Evolutionary conservation across 2,797 vertebrate species (phyloP), one percentile per base, ranked within the genome.

Genomic region (Manis pentadactyla): DNA sequence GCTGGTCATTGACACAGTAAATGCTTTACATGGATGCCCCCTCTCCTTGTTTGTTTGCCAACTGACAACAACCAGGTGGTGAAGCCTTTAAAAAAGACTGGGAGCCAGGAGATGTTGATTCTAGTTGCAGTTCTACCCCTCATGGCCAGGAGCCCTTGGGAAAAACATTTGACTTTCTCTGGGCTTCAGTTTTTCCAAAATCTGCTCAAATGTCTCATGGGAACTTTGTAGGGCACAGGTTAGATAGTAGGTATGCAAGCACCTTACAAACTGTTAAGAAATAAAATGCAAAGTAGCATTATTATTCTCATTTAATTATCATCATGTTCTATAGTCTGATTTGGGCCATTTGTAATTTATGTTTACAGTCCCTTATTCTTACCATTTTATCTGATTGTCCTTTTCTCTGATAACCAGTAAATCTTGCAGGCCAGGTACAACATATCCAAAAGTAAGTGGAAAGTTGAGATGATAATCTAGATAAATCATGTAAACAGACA

Each of bases 351-450:
- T 81, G 71, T 63, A 85, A 46, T 89, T 84, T 85, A 17, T 75
- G 57, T 37, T 77, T 77, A 51, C 2, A 78, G 64, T 87, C 74
- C 42, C 51, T 84, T 25, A 77, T n/a, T 29, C 18, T 55, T 68
- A 49, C 71, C 39, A 37, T 89, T 92, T 68, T 74, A 94, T 73
- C 79, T 61, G 55, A 77, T 49, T 55, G 25, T 83, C 85, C 39
- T 82, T 95, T 88, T 89, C n/a, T 90, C 39, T 71, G 79, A 59
- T 68, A 69, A 53, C 23, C 68, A 75, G 74, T 79, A 53, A 75
- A 63, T 90, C 5, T 0, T n/a, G 53, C 74, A 66, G 53, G 31
- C 31, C 68, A 71, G 46, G 37, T 77, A 82, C 39, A 77, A 77
- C 34, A 66, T n/a, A 61, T 66, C 73, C 78, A 87, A 81, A 85